phyloP scores from a whole-genome alignment of 1,140 invertebrate genomes.

The Eubasilissa regina region DNA sequence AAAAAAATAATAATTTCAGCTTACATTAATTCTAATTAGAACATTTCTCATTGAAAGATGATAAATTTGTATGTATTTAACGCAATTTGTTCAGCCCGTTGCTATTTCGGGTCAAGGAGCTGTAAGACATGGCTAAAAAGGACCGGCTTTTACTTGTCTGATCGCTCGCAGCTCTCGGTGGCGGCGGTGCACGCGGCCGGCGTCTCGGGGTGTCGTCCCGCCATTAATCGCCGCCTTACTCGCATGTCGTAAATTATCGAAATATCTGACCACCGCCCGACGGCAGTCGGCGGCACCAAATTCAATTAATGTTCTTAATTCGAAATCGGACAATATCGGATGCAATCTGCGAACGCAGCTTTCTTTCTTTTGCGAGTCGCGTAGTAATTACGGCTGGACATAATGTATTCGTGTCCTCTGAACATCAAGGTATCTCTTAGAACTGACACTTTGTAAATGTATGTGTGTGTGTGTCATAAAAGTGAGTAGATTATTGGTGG shows the following conservation, averaged over 20 bases:
- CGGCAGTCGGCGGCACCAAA: slow-evolving; percentile 14
- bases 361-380: not conserved
- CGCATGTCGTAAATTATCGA: not conserved
- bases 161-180: not conserved
- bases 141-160: not conserved
- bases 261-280: not conserved
- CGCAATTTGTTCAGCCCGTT: not conserved
- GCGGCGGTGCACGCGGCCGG: not conserved
- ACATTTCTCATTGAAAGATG: slow-evolving; percentile 14
- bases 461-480: no score
- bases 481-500: no score
- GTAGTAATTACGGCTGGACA: no score
- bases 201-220: not conserved
- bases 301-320: slow-evolving; percentile 13
- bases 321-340: slow-evolving; percentile 2
- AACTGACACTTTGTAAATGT: no score
- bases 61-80: slow-evolving; percentile 2
- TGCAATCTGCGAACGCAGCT: not conserved
- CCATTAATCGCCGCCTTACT: not conserved
- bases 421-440: no score
- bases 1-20: no score
- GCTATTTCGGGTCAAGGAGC: not conserved
- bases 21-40: not conserved
- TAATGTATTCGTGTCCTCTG: no score
- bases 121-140: not conserved